Base-by-base conservation (phyloP, 30 jellyfish, hydroid and myxozoan species). In the Pelagia noctiluca region DNA sequence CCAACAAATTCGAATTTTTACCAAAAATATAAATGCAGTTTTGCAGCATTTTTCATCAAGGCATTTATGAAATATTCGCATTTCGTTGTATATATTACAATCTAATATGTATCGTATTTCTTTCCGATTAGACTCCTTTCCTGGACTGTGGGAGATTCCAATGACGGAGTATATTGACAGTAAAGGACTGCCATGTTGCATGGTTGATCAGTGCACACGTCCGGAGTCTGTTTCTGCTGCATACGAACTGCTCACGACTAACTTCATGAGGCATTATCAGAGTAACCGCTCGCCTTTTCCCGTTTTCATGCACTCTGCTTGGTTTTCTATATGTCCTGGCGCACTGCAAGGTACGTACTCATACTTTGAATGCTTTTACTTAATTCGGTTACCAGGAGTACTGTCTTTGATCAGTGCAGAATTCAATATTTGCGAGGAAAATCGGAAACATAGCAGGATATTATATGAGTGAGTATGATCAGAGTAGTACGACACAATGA, bases 141-240 rank as follows among this genome's bases (percentile, higher is more conserved):
- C 95, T 26, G 98, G 98, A 72, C 32, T 92, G 26, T 92, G 96
- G 95, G 98, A 92, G 54, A 35, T 92, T 12, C 98, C 98, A 13
- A 61, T 92, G 89, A 79, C 89, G 4, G 86, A 73, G 19, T 80
- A 80, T 88, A 70, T 70, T 13, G 90, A 83, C 24, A 69, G 61
- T 0, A 4, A 29, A 34, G 91, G 91, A 3, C 16, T 25, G 28
- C 35, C n/a, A 28, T 90, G 97, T 66, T 33, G 80, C 34, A 78
- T 71, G 90, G 68, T 84, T 12, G 96, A 90, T 49, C 94, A 50
- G 29, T 90, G 97, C 64, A 33, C 78, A 1, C 28, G 47, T 13
- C 74, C 86, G 21, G 64, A 80, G 22, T 66, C 21, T 23, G 96
- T 53, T 0, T 11, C 71, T 0, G 92, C 69, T 11, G 79, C 83